phyloP scores from a whole-genome alignment of 2,888 invertebrate genomes.

The Oxyteleia sp. region DNA sequence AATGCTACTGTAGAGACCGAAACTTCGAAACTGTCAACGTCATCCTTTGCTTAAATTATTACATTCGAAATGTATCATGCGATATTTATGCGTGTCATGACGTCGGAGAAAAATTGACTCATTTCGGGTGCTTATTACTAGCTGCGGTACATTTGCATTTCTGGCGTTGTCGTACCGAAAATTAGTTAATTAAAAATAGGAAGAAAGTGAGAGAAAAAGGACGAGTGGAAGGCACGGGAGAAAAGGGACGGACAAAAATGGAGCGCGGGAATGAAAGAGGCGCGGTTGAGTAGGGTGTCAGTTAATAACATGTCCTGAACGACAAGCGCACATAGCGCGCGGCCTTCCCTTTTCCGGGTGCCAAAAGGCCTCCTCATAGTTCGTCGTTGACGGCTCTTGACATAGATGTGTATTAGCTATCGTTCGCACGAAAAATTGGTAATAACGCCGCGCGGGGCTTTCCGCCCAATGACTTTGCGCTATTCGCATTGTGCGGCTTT shows the following conservation, averaged over 20 bases:
- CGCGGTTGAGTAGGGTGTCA: conserved; percentile 76
- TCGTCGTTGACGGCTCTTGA: conserved; percentile 65
- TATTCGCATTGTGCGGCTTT: conserved; percentile 31
- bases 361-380: conserved; percentile 73
- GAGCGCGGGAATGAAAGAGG: conserved; percentile 71
- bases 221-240: conserved; percentile 58
- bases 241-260: conserved; percentile 72
- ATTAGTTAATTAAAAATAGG: conserved; percentile 69
- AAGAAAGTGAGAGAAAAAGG: conserved; percentile 65
- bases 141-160: conserved; percentile 37
- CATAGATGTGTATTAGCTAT: conserved; percentile 65
- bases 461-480: conserved; percentile 50
- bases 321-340: conserved; percentile 84
- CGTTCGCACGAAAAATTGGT: conserved; percentile 66
- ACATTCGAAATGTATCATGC: conserved; percentile 26
- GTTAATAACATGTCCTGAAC: conserved; percentile 86
- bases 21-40: not conserved
- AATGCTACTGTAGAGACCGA: conserved; percentile 19
- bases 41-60: conserved; percentile 20
- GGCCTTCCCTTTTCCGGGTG: conserved; percentile 78
- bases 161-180: conserved; percentile 58
- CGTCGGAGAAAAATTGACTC: conserved; percentile 57
- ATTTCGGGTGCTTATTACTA: conserved; percentile 40
- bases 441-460: conserved; percentile 47
- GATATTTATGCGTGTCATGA: conserved; percentile 55